phyloP scores from a whole-genome alignment of 2,888 invertebrate genomes.

The Thelaira solivaga region DNA sequence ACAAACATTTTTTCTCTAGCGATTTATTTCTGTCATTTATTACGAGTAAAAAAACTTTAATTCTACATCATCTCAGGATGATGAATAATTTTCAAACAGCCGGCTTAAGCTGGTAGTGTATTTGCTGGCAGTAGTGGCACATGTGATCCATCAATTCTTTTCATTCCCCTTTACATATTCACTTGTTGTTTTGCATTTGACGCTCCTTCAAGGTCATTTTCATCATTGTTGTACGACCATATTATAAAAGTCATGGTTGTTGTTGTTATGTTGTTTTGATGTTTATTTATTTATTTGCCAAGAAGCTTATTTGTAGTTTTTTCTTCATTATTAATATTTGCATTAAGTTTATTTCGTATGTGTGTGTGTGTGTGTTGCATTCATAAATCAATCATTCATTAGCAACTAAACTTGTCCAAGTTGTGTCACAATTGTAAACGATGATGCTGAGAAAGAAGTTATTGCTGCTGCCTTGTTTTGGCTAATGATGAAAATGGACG shows the following conservation, averaged over 20 bases:
- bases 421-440: conserved; percentile 54
- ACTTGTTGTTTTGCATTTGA: conserved; percentile 25
- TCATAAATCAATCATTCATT: conserved; percentile 63
- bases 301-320: conserved; percentile 29
- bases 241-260: conserved; percentile 53
- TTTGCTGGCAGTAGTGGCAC: conserved; percentile 39
- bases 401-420: conserved; percentile 56
- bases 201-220: conserved; percentile 58
- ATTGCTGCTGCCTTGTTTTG: neutral
- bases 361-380: no score
- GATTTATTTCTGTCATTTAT: neutral
- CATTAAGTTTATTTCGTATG: conserved; percentile 34
- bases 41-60: neutral
- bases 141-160: conserved; percentile 60
- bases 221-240: conserved; percentile 51
- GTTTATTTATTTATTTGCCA: conserved; percentile 5
- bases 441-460: conserved; percentile 5
- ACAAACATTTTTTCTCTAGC: neutral
- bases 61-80: no score
- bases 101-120: conserved; percentile 45
- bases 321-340: conserved; percentile 47
- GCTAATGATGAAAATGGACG: neutral
- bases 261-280: neutral
- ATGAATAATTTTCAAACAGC: conserved; percentile 40
- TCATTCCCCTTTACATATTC: conserved; percentile 44